A percentile compares a stretch with the other conserved stretches of the same genome.
Evolutionary conservation across 2,888 invertebrate genomes (phyloP).

Genomic region (Drosophila nr. perissopoda): DNA sequence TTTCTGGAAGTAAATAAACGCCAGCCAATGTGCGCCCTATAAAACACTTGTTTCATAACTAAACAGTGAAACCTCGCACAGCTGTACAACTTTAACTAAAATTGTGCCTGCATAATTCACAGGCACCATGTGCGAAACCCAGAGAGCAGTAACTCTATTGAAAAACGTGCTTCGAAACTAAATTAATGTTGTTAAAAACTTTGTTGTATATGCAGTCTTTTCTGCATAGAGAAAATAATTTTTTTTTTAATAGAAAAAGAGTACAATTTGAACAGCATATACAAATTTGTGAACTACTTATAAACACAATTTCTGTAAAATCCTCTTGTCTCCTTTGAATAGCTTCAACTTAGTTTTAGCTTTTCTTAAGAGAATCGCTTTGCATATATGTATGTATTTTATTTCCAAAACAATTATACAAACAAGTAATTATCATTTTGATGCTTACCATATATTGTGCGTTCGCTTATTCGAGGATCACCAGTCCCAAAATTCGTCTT

Average conservation of each 20-base stretch:
- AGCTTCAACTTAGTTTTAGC: neutral
- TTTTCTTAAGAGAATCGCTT: neutral
- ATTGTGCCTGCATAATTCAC: neutral
- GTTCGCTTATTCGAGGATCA: neutral
- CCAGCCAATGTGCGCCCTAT: constrained; percentile 22
- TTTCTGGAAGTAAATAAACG: constrained; percentile 11
- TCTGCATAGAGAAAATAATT: neutral
- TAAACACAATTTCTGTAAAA: neutral
- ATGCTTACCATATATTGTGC: too few relatives aligned
- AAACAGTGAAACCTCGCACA: constrained; percentile 22
- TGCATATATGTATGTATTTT: neutral
- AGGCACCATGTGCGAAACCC: neutral
- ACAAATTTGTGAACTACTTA: neutral
- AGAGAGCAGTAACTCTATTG: neutral
- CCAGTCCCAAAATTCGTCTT: constrained; percentile 16
- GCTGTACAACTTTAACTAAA: neutral
- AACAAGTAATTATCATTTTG: neutral
- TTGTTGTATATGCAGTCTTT: neutral
- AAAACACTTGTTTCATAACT: constrained; percentile 23
- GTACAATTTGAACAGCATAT: neutral
- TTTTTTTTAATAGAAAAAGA: neutral
- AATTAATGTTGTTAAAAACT: neutral
- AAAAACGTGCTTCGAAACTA: neutral
- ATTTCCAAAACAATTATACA: neutral
- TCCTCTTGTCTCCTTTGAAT: neutral